Conservation (phyloP, 2,888 invertebrate genomes). For the Watsonalla cultraria region DNA sequence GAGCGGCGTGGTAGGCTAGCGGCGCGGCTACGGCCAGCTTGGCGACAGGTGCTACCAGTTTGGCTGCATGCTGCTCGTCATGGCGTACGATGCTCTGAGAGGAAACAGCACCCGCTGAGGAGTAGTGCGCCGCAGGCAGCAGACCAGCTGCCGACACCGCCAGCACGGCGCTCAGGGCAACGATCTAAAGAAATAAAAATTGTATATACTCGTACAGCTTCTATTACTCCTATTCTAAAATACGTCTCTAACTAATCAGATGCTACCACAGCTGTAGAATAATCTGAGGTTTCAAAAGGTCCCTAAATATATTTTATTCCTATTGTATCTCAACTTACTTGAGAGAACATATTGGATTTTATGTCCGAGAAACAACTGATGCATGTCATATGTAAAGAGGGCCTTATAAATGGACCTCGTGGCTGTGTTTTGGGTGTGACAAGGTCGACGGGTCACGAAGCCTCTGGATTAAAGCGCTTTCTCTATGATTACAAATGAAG, state of each 20-base stretch:
- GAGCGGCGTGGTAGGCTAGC: constrained; percentile 28
- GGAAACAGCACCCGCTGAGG: constrained; percentile 54
- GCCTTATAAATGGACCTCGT: constrained; percentile 48
- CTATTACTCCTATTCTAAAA: no score
- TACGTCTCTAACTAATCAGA: no score
- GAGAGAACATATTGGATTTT: constrained; percentile 57
- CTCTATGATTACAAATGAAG: neutral
- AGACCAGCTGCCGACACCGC: constrained; percentile 58
- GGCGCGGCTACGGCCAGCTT: constrained; percentile 23
- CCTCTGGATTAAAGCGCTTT: constrained; percentile 10
- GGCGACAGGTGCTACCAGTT: constrained; percentile 27
- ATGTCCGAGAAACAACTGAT: constrained; percentile 48
- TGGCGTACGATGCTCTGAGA: constrained; percentile 67
- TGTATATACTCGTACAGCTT: no score
- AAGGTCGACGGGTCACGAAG: constrained; percentile 61
- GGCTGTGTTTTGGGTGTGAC: constrained; percentile 48
- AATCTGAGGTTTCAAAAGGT: neutral
- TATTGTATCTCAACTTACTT: constrained; percentile 41
- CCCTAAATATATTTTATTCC: constrained; percentile 4
- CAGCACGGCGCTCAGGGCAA: constrained; percentile 52
- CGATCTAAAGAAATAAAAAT: constrained; percentile 31
- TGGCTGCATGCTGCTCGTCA: constrained; percentile 38
- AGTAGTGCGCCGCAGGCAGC: constrained; percentile 56
- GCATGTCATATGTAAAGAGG: constrained; percentile 30
- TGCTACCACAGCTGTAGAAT: no score